phyloP scores from a whole-genome alignment of 2,888 invertebrate species.

The Gymnosoma rotundatum region DNA sequence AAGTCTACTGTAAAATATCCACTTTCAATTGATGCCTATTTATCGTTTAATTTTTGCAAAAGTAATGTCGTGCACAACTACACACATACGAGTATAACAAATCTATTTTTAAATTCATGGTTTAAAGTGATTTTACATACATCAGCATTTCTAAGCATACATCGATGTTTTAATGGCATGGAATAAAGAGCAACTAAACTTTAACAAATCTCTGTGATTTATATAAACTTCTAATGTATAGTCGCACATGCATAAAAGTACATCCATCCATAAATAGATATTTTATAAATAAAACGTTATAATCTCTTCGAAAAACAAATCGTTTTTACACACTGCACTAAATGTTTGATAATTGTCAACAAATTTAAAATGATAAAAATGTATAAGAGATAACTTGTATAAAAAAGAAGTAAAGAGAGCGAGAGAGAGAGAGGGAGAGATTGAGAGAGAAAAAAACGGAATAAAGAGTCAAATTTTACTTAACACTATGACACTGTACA shows the following conservation, averaged over 20 bases:
- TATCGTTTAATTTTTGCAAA: no score
- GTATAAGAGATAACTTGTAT: slow-evolving; percentile 35
- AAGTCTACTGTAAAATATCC: no score
- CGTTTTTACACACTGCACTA: slow-evolving; percentile 10
- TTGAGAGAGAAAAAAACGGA: not conserved
- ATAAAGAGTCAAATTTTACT: not conserved
- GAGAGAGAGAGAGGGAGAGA: slow-evolving; percentile 19
- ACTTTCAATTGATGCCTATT: no score
- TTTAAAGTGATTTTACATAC: slow-evolving; percentile 18
- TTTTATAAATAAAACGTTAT: slow-evolving; percentile 61
- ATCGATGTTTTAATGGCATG: slow-evolving; percentile 22
- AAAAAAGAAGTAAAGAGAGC: not conserved
- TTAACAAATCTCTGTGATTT: slow-evolving; percentile 62
- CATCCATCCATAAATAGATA: slow-evolving; percentile 47
- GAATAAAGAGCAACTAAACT: slow-evolving; percentile 51
- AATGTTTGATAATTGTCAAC: slow-evolving; percentile 29
- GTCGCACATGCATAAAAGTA: not conserved
- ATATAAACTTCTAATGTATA: slow-evolving; percentile 24
- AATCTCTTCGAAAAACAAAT: slow-evolving; percentile 60
- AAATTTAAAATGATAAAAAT: not conserved
- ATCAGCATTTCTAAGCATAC: not conserved
- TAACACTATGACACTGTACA: slow-evolving; percentile 31
- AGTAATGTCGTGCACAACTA: no score
- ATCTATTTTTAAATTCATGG: no score
- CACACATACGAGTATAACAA: not conserved